Base-by-base conservation (phyloP, 2,888 invertebrate species). In the Cryptocephalus primarius region DNA sequence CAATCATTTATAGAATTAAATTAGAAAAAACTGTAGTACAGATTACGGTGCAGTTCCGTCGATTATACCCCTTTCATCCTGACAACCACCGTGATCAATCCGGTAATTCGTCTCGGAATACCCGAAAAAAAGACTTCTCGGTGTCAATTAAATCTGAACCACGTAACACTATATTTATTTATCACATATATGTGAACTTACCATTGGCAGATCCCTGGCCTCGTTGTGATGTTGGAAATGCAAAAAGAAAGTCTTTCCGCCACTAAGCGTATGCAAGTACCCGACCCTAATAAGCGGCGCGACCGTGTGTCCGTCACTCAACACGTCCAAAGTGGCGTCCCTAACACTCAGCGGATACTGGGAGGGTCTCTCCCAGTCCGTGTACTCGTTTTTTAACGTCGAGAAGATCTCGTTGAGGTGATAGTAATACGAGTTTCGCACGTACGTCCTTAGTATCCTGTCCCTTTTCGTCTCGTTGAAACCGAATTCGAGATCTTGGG, bases 381-480 rank as follows among this genome's bases (percentile, higher is more conserved):
- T 94, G 72, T 96, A 96, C 71, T 95, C 93, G 69, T 95, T 94
- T 68, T 77, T 77, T 59, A 95, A 76, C 45, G 94, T 92, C 44
- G 93, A 91, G 71, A 90, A 89, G 64, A 91, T 91, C 75, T 95
- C 94, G 72, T 91, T 92, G 59, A 94, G 78, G 72, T 96, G 95
- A 73, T 87, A 96, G 66, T 88, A 86, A 72, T 89, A 96, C 48
- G 93, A 85, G 74, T 96, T 96, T 55, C 94, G 80, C 52, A 95
- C 93, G 71, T 89, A 88, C 42, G 92, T 93, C 72, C 95, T 78
- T 59, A 91, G 75, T 65, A 90, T 88, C 50, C 88, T 79, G 71
- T 91, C 90, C 51, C 89, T 76, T 49, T 88, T 76, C 53, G 87
- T 87, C 72, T 90, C 88, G 71, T 91, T 88, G 70, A 96, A 85